phyloP scores from a whole-genome alignment of 2,113 vertebrate species.

The Tricholaema leucomelas region DNA sequence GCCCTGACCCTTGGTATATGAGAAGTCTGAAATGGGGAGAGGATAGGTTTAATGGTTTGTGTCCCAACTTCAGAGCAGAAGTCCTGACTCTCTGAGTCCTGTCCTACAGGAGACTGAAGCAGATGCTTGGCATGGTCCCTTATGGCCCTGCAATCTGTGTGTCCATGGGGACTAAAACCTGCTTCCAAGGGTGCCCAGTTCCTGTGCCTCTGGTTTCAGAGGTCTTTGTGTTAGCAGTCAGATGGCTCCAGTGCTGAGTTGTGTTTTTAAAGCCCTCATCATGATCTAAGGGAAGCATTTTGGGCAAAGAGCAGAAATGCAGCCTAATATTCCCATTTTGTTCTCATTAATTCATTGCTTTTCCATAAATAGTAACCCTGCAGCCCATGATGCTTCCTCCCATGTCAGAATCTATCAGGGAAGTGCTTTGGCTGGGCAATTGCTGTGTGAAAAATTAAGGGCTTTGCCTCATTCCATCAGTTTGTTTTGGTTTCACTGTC shows the following conservation, averaged over 20 bases:
- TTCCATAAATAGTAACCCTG: background rate
- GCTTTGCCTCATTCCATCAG: background rate
- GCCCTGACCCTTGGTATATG: too few relatives aligned
- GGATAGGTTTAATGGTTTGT: background rate
- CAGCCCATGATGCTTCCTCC: background rate
- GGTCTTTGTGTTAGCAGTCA: background rate
- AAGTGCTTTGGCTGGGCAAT: conserved; percentile 23
- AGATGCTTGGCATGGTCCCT: background rate
- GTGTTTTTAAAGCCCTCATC: background rate
- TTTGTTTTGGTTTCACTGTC: conserved; percentile 4
- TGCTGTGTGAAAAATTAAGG: conserved; percentile 30
- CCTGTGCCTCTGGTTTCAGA: accelerated
- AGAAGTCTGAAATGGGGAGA: background rate
- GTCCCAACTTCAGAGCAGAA: background rate
- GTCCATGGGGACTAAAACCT: accelerated
- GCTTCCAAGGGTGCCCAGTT: accelerated
- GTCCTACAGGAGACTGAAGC: background rate
- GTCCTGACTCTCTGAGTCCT: accelerated
- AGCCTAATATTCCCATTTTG: background rate
- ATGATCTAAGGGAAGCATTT: background rate
- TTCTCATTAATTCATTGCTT: background rate
- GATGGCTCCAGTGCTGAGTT: too few relatives aligned
- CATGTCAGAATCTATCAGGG: background rate
- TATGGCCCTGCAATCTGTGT: background rate
- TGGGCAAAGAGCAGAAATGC: background rate